phyloP scores from a whole-genome alignment of 2,113 vertebrate species.

The Nothobranchius furzeri region DNA sequence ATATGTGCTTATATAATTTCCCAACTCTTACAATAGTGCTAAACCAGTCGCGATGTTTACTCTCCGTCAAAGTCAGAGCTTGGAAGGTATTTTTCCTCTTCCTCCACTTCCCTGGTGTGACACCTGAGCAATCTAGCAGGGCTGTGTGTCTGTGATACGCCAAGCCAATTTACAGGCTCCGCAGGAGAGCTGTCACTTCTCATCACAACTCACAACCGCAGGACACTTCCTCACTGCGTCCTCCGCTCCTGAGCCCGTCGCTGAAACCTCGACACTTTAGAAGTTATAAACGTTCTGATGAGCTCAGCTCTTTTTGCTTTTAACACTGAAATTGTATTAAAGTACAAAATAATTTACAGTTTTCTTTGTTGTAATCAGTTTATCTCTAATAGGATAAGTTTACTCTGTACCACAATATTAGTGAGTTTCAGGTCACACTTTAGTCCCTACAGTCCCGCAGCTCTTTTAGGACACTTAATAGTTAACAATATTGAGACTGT shows the following conservation, averaged over 20 bases:
- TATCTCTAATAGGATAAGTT: no score
- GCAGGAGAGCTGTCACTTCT: constrained; percentile 74
- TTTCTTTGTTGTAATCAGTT: neutral
- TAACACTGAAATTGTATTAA: constrained; percentile 8
- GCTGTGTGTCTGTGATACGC: constrained; percentile 79
- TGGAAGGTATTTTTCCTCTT: constrained; percentile 73
- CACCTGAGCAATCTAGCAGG: constrained; percentile 77
- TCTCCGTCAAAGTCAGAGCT: constrained; percentile 73
- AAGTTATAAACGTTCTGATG: constrained; percentile 47
- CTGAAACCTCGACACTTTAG: constrained; percentile 47
- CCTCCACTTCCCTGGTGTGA: constrained; percentile 73
- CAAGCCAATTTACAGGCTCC: constrained; percentile 78
- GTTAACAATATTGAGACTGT: no score
- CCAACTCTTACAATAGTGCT: constrained; percentile 64
- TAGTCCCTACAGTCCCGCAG: no score
- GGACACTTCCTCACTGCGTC: constrained; percentile 66
- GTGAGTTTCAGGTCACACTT: neutral
- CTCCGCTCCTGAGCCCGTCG: constrained; percentile 46
- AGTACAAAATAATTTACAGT: neutral
- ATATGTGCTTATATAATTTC: constrained; percentile 55
- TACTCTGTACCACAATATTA: neutral
- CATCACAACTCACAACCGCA: constrained; percentile 75
- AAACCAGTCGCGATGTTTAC: constrained; percentile 70
- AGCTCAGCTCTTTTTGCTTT: constrained; percentile 14
- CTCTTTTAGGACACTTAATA: no score